Evolutionary conservation across 35 echinoderm and acorn worm species (phyloP).

Genomic region (Strongylocentrotus purpuratus): DNA sequence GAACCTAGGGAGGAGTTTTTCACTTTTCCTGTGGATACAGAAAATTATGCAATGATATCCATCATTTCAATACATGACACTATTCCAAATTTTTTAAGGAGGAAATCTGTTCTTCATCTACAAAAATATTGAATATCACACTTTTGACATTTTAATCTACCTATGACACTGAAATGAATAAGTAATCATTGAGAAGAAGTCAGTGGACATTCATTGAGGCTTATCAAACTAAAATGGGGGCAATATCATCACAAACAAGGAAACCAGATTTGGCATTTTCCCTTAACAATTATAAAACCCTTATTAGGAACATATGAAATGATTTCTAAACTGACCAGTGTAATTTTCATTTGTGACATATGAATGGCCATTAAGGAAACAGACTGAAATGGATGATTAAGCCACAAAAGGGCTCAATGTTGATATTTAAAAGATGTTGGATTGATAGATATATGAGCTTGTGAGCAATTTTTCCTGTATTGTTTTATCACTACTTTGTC

Average conservation of each 20-base stretch:
- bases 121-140: not conserved
- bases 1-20: too few species aligned
- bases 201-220: not conserved
- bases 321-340: not conserved
- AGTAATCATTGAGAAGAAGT: not conserved
- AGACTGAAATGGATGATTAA: not conserved
- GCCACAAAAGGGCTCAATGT: not conserved
- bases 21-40: too few species aligned
- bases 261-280: not conserved
- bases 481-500: not conserved
- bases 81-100: not conserved
- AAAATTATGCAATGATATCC: not conserved
- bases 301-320: not conserved
- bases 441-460: not conserved
- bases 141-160: too few species aligned
- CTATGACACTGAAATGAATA: not conserved
- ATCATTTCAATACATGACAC: not conserved
- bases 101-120: not conserved
- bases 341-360: not conserved
- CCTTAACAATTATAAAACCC: not conserved
- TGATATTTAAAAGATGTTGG: not conserved
- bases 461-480: not conserved
- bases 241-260: not conserved
- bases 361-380: not conserved
- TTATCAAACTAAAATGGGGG: not conserved